phyloP scores from a whole-genome alignment of 2,797 vertebrate genomes.

The Pseudocheirus occidentalis region DNA sequence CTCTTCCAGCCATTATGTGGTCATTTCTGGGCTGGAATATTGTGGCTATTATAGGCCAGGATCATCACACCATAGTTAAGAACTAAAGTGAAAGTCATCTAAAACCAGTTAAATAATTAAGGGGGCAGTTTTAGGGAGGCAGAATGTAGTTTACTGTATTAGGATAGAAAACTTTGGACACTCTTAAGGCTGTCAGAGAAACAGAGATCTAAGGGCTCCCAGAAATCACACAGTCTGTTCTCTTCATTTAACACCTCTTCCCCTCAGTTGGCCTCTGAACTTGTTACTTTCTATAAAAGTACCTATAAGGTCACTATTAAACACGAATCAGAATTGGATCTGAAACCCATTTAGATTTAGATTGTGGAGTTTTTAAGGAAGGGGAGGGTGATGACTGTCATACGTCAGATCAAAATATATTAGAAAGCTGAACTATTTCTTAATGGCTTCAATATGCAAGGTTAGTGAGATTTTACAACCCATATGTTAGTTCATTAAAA shows the following conservation, averaged over 20 bases:
- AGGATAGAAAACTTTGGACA: not conserved
- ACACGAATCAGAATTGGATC: not conserved
- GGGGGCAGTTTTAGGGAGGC: not conserved
- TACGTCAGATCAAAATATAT: not conserved
- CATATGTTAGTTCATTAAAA: not conserved
- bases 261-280: not conserved
- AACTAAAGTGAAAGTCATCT: not conserved
- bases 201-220: not conserved
- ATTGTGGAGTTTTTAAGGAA: not conserved
- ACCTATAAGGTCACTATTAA: not conserved
- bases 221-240: not conserved
- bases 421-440: not conserved
- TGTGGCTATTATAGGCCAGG: not conserved
- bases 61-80: not conserved
- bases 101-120: not conserved
- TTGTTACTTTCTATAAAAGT: not conserved
- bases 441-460: not conserved
- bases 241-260: not conserved
- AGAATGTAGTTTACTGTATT: not conserved
- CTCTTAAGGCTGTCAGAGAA: not conserved
- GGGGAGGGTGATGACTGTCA: not conserved
- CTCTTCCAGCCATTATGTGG: not conserved
- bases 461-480: not conserved
- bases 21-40: not conserved
- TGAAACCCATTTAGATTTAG: not conserved